phyloP scores from a whole-genome alignment of 2,888 invertebrate species.

The Hylaea fasciaria region DNA sequence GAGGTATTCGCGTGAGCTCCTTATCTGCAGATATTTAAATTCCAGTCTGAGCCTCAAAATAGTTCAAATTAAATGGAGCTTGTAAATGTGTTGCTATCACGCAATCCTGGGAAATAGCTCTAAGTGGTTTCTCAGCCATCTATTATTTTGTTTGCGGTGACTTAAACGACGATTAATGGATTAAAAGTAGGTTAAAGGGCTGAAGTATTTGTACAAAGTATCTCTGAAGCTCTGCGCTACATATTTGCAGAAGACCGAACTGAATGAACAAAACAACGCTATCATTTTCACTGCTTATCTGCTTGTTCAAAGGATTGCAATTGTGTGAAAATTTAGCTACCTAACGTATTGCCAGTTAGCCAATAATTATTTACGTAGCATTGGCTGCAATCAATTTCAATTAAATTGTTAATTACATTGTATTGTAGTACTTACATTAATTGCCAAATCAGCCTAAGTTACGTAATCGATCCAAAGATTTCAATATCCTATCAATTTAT shows the following conservation, averaged over 20 bases:
- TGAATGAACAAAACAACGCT: too few species aligned
- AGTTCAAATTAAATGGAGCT: conserved; percentile 79
- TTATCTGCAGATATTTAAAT: conserved; percentile 81
- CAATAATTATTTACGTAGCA: too few species aligned
- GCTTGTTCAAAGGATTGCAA: too few species aligned
- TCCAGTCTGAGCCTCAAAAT: conserved; percentile 74
- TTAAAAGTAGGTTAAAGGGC: conserved; percentile 23
- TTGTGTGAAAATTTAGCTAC: too few species aligned
- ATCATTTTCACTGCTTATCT: too few species aligned
- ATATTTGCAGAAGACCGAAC: not conserved
- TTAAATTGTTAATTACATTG: too few species aligned
- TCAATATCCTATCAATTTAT: too few species aligned
- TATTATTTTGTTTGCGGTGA: conserved; percentile 65
- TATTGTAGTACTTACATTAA: too few species aligned
- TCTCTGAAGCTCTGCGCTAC: not conserved
- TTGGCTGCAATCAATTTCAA: too few species aligned
- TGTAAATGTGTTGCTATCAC: conserved; percentile 84
- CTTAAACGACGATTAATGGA: conserved; percentile 47
- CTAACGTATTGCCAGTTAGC: too few species aligned
- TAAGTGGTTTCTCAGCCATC: conserved; percentile 76
- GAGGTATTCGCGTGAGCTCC: conserved; percentile 78
- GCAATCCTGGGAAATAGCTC: conserved; percentile 80
- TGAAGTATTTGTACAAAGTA: conserved; percentile 6
- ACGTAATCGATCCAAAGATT: too few species aligned
- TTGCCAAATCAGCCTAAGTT: too few species aligned